Evolutionary conservation across 2,797 vertebrate genomes (phyloP).

Genomic region (Lutjanus campechanus): DNA sequence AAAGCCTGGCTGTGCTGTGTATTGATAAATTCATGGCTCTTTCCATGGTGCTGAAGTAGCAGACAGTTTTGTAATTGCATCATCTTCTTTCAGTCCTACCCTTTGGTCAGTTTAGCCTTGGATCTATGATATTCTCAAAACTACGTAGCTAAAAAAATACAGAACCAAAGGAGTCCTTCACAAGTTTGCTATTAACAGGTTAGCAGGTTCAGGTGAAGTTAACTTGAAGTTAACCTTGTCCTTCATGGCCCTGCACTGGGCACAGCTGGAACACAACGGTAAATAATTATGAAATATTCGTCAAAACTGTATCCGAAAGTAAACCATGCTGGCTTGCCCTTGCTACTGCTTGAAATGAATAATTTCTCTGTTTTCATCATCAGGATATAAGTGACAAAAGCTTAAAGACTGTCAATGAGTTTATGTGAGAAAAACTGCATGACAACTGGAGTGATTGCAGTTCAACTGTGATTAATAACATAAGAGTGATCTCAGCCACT

Average conservation of each 20-base stretch:
- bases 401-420: slow-evolving; percentile 15
- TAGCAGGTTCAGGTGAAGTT: not conserved
- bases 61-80: too few species aligned
- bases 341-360: not conserved
- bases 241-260: not conserved
- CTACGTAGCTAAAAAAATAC: too few species aligned
- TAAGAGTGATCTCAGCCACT: slow-evolving; percentile 28
- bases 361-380: not conserved
- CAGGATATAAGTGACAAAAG: slow-evolving; percentile 3
- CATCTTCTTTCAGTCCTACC: too few species aligned
- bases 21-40: too few species aligned
- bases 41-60: too few species aligned
- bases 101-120: too few species aligned
- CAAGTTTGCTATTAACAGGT: too few species aligned
- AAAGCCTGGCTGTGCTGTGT: too few species aligned
- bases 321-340: slow-evolving; percentile 10
- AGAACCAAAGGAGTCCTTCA: too few species aligned
- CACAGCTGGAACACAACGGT: not conserved
- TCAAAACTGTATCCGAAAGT: slow-evolving; percentile 3
- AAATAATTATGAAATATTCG: slow-evolving; percentile 10
- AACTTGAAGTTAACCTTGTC: too few species aligned
- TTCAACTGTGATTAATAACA: slow-evolving; percentile 50
- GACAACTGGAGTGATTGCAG: slow-evolving; percentile 23
- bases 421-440: slow-evolving; percentile 10
- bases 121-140: too few species aligned